Evolutionary conservation across 30 jellyfish, hydroid and myxozoan species (phyloP).

Genomic region (Chrysaora quinquecirrha): DNA sequence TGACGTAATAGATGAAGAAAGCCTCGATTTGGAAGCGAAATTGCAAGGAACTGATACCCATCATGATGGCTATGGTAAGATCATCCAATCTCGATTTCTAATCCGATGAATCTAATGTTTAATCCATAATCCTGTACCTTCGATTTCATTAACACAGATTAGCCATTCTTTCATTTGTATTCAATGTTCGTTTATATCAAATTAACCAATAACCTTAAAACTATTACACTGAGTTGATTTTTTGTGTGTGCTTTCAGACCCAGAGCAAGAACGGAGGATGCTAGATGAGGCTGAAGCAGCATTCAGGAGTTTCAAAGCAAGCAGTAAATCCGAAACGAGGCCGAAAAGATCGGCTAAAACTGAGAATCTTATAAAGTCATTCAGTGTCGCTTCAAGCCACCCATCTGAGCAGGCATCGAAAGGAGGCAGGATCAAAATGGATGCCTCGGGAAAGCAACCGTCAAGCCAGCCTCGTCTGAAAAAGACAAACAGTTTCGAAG

Average conservation of each 20-base stretch:
- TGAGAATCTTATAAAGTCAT: slow-evolving; percentile 58
- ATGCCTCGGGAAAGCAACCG: background rate
- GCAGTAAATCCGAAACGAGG: slow-evolving; percentile 27
- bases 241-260: slow-evolving; percentile 23
- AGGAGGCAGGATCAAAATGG: slow-evolving; percentile 28
- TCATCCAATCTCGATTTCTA: no score
- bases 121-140: background rate
- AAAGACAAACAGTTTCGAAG: background rate
- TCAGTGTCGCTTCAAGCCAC: slow-evolving; percentile 39
- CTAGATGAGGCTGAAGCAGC: slow-evolving; percentile 77
- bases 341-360: slow-evolving; percentile 62
- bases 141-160: background rate
- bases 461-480: background rate
- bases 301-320: slow-evolving; percentile 54
- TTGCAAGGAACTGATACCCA: slow-evolving; percentile 59
- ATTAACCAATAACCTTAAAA: no score
- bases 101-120: background rate
- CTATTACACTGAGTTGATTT: no score
- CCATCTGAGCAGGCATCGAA: slow-evolving; percentile 8
- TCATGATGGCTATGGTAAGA: slow-evolving; percentile 78
- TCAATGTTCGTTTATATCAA: no score
- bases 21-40: slow-evolving; percentile 49
- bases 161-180: no score
- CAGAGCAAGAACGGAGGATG: slow-evolving; percentile 69
- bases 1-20: slow-evolving; percentile 10